phyloP scores from a whole-genome alignment of 2,113 vertebrate genomes.

The Origma solitaria region DNA sequence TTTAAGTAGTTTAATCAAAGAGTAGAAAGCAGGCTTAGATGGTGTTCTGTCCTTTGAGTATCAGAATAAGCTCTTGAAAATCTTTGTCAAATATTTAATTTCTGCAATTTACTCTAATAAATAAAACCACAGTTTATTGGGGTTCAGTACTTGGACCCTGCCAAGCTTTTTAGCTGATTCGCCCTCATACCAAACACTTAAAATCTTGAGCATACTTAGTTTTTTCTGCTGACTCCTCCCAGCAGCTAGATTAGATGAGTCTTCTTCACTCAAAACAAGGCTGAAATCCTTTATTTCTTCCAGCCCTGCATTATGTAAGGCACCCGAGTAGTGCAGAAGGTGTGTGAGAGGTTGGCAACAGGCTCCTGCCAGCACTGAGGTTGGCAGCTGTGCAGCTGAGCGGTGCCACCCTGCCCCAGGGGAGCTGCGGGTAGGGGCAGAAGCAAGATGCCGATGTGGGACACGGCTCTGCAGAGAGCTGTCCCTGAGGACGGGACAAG shows the following conservation, averaged over 20 bases:
- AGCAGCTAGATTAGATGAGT: background rate
- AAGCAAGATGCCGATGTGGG: background rate
- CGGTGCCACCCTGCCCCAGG: background rate
- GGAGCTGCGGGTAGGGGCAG: rapidly evolving
- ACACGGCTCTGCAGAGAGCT: background rate
- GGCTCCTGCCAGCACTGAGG: rapidly evolving
- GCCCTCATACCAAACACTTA: background rate
- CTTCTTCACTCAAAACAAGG: background rate
- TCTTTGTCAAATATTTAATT: background rate
- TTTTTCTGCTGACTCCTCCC: background rate
- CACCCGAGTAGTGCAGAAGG: rapidly evolving
- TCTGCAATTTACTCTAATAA: background rate
- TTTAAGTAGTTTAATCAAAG: background rate
- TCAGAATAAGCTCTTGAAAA: background rate
- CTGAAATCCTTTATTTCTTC: background rate
- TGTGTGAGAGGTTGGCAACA: background rate
- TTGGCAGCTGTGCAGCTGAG: background rate
- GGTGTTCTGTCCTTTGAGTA: background rate
- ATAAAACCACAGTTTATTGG: background rate
- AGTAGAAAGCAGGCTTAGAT: background rate
- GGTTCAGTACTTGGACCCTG: background rate
- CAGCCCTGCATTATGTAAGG: rapidly evolving
- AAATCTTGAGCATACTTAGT: background rate
- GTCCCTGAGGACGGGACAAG: constrained; percentile 30
- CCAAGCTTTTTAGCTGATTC: background rate